phyloP scores from a whole-genome alignment of 2,113 vertebrate species.

The Parus major region DNA sequence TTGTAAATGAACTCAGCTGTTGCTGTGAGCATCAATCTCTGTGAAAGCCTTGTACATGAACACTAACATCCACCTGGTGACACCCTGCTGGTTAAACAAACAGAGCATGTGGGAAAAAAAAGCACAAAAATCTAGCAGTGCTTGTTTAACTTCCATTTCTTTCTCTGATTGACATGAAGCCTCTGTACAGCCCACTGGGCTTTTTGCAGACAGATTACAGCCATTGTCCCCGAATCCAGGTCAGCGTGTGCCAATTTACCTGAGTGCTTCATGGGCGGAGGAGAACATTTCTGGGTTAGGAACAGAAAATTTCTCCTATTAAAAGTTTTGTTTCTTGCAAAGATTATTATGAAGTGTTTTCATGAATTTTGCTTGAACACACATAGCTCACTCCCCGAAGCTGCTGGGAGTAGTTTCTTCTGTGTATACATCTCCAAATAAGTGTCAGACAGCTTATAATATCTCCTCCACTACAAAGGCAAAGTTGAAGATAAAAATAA shows the following conservation, averaged over 20 bases:
- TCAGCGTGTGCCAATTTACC: background rate
- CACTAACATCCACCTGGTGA: conserved; percentile 33
- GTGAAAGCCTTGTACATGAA: background rate
- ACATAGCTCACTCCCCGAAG: background rate
- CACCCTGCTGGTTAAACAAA: conserved; percentile 45
- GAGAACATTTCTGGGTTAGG: background rate
- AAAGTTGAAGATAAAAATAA: conserved; percentile 33
- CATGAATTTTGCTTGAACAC: background rate
- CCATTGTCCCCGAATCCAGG: background rate
- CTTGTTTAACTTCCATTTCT: conserved; percentile 16
- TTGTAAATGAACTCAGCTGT: background rate
- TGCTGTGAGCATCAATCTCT: background rate
- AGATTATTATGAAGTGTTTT: background rate
- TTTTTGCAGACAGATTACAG: conserved; percentile 1
- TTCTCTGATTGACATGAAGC: background rate
- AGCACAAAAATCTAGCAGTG: background rate
- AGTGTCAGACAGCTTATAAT: conserved; percentile 15
- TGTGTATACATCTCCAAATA: background rate
- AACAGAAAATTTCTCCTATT: background rate
- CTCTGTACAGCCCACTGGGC: background rate
- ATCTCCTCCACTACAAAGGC: background rate
- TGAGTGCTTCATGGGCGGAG: background rate
- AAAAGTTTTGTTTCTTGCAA: conserved; percentile 24
- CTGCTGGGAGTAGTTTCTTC: background rate
- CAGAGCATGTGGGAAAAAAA: background rate